Evolutionary conservation across 2,888 invertebrate genomes (phyloP).

Genomic region (Lithophane semibrunnea): DNA sequence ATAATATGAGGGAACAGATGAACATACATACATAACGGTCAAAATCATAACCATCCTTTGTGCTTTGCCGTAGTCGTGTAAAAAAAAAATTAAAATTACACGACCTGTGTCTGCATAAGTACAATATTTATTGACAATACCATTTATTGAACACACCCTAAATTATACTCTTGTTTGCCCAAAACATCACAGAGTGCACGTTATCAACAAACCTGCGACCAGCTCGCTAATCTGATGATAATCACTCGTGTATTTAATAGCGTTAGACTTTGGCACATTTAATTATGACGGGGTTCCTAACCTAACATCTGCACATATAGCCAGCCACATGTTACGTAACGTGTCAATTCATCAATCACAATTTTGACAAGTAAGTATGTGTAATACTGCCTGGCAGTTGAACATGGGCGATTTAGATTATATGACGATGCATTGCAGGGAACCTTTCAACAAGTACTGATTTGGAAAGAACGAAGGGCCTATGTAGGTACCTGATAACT

Average conservation of each 20-base stretch:
- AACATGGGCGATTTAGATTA: conserved; percentile 9
- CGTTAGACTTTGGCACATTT: conserved; percentile 38
- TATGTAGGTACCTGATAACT: not conserved
- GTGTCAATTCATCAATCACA: conserved; percentile 33
- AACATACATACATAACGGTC: too few relatives aligned
- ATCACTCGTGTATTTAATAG: conserved; percentile 37
- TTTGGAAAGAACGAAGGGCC: not conserved
- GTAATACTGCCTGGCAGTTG: not conserved
- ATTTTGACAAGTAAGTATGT: conserved; percentile 16
- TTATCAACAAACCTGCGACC: conserved; percentile 18
- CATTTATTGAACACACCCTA: conserved; percentile 35
- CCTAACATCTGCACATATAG: conserved; percentile 29
- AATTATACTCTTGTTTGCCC: conserved; percentile 25
- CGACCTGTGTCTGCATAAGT: not conserved
- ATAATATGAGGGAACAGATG: too few relatives aligned
- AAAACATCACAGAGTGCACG: conserved; percentile 18
- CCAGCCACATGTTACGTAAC: conserved; percentile 14
- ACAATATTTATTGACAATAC: conserved; percentile 15
- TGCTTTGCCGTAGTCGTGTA: too few relatives aligned
- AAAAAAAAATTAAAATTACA: not conserved
- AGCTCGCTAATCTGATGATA: conserved; percentile 26
- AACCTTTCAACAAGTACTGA: not conserved
- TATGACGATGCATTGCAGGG: not conserved
- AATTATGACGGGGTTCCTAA: conserved; percentile 48
- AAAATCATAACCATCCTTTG: too few relatives aligned